These are phyloP conservation scores for Drosophila athabasca DNA, from an alignment of 1,140 invertebrate species.

Conservation along the genomic window DNA sequence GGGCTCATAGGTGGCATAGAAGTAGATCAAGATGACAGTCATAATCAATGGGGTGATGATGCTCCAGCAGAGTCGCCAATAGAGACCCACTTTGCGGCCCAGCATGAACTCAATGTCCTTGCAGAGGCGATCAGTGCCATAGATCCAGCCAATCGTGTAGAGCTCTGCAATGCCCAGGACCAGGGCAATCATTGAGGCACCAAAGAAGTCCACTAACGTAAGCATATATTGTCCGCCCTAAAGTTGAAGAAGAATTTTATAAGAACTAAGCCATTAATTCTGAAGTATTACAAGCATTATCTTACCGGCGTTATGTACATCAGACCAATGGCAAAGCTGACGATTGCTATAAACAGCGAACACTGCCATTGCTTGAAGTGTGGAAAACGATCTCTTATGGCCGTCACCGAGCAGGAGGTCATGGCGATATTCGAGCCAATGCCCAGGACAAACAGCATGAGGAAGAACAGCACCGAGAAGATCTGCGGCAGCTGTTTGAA, in stretches of 20 bases:
- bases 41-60: conserved; percentile 89
- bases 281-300: background rate
- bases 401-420: conserved; percentile 87
- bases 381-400: conserved; percentile 90
- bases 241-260: background rate
- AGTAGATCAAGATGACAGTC: conserved; percentile 87
- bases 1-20: conserved; percentile 85
- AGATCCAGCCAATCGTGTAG: conserved; percentile 87
- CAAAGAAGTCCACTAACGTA: conserved; percentile 91
- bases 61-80: conserved; percentile 93
- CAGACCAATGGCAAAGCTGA: conserved; percentile 88
- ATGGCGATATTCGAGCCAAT: conserved; percentile 90
- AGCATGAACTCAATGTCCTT: conserved; percentile 90
- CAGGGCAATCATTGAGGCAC: conserved; percentile 89
- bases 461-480: conserved; percentile 95
- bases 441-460: conserved; percentile 93
- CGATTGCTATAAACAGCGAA: conserved; percentile 84
- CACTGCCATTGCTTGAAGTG: conserved; percentile 85
- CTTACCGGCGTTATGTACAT: conserved; percentile 90
- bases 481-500: conserved; percentile 91
- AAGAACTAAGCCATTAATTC: background rate
- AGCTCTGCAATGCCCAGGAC: conserved; percentile 88
- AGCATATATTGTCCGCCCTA: conserved; percentile 93
- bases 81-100: conserved; percentile 87
- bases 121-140: conserved; percentile 88